These are phyloP conservation scores for Bradypodion pumilum DNA, from an alignment of 2,797 vertebrate genomes.

Conservation along the genomic window DNA sequence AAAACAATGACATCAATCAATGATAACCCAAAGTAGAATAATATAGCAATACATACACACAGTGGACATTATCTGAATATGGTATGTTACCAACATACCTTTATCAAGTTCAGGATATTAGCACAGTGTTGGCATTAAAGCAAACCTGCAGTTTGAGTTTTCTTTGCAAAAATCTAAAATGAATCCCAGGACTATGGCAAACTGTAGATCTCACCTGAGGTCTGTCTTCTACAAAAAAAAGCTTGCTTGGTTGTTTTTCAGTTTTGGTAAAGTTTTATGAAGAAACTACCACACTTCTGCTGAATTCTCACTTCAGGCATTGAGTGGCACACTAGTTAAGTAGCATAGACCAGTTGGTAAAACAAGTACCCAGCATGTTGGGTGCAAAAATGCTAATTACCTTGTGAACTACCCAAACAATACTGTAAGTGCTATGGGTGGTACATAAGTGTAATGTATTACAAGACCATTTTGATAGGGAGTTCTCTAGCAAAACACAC, in stretches of 20 bases:
- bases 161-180: neutral
- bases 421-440: too few relatives aligned
- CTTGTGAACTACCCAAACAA: too few relatives aligned
- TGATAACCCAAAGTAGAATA: too few relatives aligned
- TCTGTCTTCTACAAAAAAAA: neutral
- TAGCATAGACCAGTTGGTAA: too few relatives aligned
- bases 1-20: too few relatives aligned
- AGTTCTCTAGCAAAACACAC: constrained; percentile 27
- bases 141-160: neutral
- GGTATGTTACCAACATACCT: neutral
- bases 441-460: too few relatives aligned
- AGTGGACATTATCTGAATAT: neutral
- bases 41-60: too few relatives aligned
- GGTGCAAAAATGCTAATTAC: too few relatives aligned
- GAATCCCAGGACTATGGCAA: neutral
- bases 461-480: too few relatives aligned
- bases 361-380: too few relatives aligned
- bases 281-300: neutral
- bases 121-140: too few relatives aligned
- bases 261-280: neutral
- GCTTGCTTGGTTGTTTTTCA: neutral
- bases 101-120: neutral
- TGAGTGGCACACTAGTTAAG: neutral
- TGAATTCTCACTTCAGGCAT: neutral
- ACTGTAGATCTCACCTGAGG: too few relatives aligned